Conservation (phyloP, 1,140 invertebrate species). For the Lasaia peninsularis region DNA sequence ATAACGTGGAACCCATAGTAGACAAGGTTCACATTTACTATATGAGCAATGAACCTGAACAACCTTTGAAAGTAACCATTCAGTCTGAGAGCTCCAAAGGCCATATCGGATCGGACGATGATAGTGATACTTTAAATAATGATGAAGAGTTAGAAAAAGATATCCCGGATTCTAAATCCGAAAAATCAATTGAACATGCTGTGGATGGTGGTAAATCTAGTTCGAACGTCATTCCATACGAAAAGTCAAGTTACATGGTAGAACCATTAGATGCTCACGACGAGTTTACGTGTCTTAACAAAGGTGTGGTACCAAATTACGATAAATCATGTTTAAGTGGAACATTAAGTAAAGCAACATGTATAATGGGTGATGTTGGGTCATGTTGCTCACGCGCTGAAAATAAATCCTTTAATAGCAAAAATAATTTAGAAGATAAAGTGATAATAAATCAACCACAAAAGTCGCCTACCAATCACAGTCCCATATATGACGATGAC, state of each 20-base stretch:
- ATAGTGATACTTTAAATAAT: slow-evolving; percentile 79
- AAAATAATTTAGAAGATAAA: slow-evolving; percentile 64
- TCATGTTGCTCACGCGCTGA: slow-evolving; percentile 69
- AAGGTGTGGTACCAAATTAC: slow-evolving; percentile 67
- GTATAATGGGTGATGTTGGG: slow-evolving; percentile 70
- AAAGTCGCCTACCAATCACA: slow-evolving; percentile 78
- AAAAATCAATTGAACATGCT: slow-evolving; percentile 43
- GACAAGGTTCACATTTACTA: slow-evolving; percentile 92
- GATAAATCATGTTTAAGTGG: slow-evolving; percentile 78
- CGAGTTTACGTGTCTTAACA: slow-evolving; percentile 59
- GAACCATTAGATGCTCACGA: slow-evolving; percentile 67
- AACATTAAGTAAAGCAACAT: slow-evolving; percentile 77
- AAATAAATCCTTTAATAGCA: slow-evolving; percentile 57
- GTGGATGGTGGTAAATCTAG: slow-evolving; percentile 34
- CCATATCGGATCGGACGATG: slow-evolving; percentile 78
- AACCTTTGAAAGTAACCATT: slow-evolving; percentile 83
- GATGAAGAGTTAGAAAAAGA: slow-evolving; percentile 75
- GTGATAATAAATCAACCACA: slow-evolving; percentile 79
- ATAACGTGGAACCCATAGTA: slow-evolving; percentile 81
- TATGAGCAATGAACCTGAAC: slow-evolving; percentile 85
- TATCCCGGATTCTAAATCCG: slow-evolving; percentile 61
- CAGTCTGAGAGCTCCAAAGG: slow-evolving; percentile 78
- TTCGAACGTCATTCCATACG: slow-evolving; percentile 67
- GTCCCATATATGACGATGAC: slow-evolving; percentile 82
- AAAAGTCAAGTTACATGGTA: slow-evolving; percentile 73